Base-by-base conservation (phyloP, 2,113 vertebrate genomes). In the Lamprotornis superbus region DNA sequence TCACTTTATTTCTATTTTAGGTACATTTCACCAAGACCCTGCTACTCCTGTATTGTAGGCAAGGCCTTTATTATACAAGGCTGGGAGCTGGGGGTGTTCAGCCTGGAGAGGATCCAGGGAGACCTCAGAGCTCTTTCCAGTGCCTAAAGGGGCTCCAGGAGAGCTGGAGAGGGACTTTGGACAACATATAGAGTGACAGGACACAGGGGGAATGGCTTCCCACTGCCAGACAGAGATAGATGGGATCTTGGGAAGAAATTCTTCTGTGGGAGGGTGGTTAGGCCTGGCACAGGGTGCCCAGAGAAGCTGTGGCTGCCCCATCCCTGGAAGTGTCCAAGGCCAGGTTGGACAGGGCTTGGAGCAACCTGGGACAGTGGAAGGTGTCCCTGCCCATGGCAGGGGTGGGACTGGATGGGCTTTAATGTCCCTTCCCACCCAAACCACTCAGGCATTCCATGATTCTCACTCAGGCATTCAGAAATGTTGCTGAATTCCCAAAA, bases 191-290 rank as follows among this genome's bases (percentile, higher is more conserved):
- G n/a, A n/a, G n/a, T n/a, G n/a, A 20, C 27, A 74, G 52, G 1
- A 57, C 22, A 50, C 5, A 9, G 3, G 17, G 10, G 10, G 4
- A 71, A 80, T 50, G 27, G 59, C 2, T 65, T 15, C 44, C 2
- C 3, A 9, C 7, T 59, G 68, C 10, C 60, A 67, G 22, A 73
- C 0, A 57, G 42, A 12, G 31, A 1, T 6, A 11, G 35, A 28
- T 28, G 44, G 44, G 22, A 81, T 28, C 0, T 8, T 52, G n/a
- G 53, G n/a, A 60, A 39, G 19, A 2, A 68, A 53, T 60, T 53
- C 5, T 3, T n/a, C 7, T 0, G 2, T n/a, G 53, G 0, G 20
- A 75, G 11, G 28, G 19, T 7, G 46, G 0, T 0, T 6, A 82
- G 53, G 20, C 33, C 46, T 68, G 69, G 78, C 24, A 53, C 33